Percentiles rank a stretch among this genome's conserved stretches.
phyloP scores from a whole-genome alignment of 2,113 vertebrate genomes.

The Lampris megalopsis region DNA sequence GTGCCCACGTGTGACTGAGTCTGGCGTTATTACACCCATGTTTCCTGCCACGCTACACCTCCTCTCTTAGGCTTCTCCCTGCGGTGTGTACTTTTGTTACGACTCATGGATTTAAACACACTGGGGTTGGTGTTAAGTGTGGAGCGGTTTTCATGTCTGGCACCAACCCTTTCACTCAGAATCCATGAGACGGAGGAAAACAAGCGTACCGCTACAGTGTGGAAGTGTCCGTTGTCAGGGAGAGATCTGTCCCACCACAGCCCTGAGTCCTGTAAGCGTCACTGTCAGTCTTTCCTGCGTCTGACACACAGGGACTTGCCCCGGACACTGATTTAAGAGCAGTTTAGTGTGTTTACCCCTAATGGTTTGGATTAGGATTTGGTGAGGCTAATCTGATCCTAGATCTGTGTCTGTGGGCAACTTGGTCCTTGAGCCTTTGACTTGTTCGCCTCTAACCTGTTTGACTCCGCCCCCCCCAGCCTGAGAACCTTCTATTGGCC shows the following conservation, averaged over 20 bases:
- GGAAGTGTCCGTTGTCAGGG: conserved; percentile 49
- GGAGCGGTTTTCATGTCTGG: conserved; percentile 5
- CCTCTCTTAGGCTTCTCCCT: conserved; percentile 53
- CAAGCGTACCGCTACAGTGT: conserved; percentile 50
- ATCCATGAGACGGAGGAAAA: conserved; percentile 55
- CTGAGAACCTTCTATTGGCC: conserved; percentile 86
- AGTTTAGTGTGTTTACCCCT: conserved; percentile 73
- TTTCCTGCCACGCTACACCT: conserved; percentile 42
- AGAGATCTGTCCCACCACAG: conserved; percentile 43
- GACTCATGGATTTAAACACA: conserved; percentile 62
- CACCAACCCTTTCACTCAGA: conserved; percentile 31
- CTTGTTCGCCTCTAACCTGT: conserved; percentile 79
- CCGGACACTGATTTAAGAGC: conserved; percentile 77
- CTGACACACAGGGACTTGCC: conserved; percentile 70
- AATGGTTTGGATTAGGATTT: conserved; percentile 65
- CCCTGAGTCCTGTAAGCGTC: conserved; percentile 61
- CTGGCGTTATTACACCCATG: conserved; percentile 43
- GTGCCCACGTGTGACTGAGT: conserved; percentile 46
- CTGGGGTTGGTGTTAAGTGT: conserved; percentile 33
- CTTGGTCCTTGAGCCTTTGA: conserved; percentile 72
- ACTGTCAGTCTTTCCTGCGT: conserved; percentile 68
- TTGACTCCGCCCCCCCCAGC: conserved; percentile 83
- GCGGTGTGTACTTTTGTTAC: conserved; percentile 64
- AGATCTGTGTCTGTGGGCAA: conserved; percentile 76
- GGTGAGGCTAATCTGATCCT: conserved; percentile 77